Conservation (phyloP, 2,113 vertebrate genomes). For the Clarias batrachus region DNA sequence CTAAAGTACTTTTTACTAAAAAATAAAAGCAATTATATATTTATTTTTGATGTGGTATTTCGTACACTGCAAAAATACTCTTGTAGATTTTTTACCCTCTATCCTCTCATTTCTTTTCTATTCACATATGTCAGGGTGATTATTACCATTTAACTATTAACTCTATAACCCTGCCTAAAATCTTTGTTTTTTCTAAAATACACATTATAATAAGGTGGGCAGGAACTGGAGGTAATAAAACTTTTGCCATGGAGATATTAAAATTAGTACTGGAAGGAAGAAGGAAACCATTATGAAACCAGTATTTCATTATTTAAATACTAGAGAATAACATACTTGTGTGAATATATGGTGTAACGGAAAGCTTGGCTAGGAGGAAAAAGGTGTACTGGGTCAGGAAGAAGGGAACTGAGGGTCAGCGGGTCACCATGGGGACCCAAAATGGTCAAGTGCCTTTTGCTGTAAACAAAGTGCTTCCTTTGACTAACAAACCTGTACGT, state of each 20-base stretch:
- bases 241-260: conserved; percentile 42
- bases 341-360: conserved; percentile 8
- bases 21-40: conserved; percentile 76
- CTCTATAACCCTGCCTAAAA: conserved; percentile 57
- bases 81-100: conserved; percentile 64
- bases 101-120: conserved; percentile 61
- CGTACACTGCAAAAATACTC: conserved; percentile 80
- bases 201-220: conserved; percentile 48
- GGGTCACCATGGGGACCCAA: conserved; percentile 50
- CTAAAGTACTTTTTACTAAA: conserved; percentile 75
- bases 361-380: conserved; percentile 19
- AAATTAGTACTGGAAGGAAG: conserved; percentile 59
- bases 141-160: conserved; percentile 65
- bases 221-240: conserved; percentile 45
- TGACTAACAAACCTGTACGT: conserved; percentile 61
- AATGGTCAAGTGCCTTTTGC: conserved; percentile 72
- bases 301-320: neutral
- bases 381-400: neutral
- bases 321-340: neutral
- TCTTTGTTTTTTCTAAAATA: conserved; percentile 53
- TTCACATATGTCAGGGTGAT: conserved; percentile 83
- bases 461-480: conserved; percentile 76
- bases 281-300: conserved; percentile 36
- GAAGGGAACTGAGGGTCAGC: conserved; percentile 24
- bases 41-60: conserved; percentile 73